These are phyloP conservation scores for Lycodopsis pacificus DNA, from an alignment of 2,797 vertebrate genomes.

Conservation along the genomic window DNA sequence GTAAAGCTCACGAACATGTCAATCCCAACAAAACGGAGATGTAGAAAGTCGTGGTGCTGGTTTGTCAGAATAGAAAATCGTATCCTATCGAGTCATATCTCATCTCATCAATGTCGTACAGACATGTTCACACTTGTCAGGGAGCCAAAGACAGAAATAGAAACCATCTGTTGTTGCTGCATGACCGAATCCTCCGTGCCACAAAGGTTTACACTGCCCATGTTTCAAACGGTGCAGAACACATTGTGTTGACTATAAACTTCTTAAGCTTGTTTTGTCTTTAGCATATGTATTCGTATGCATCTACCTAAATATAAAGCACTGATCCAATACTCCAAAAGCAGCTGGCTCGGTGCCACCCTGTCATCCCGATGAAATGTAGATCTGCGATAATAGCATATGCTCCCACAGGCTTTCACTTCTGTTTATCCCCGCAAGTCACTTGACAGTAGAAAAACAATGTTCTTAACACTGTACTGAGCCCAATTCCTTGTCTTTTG, in stretches of 20 bases:
- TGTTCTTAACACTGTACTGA: constrained; percentile 51
- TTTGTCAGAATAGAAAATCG: not conserved
- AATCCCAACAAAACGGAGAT: not conserved
- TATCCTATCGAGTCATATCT: not conserved
- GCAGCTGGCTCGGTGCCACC: constrained; percentile 68
- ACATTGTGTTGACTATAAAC: constrained; percentile 46
- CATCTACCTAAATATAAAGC: constrained; percentile 59
- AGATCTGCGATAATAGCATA: constrained; percentile 76
- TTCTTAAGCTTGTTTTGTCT: constrained; percentile 59
- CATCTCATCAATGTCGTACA: constrained; percentile 2
- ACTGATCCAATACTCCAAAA: constrained; percentile 53
- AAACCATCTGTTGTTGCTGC: constrained; percentile 50
- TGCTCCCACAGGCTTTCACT: constrained; percentile 62
- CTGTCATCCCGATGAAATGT: constrained; percentile 72
- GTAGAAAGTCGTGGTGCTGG: not conserved
- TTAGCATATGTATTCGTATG: constrained; percentile 65
- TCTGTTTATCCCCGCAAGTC: constrained; percentile 69
- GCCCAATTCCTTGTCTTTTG: constrained; percentile 37
- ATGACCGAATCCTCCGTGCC: constrained; percentile 17
- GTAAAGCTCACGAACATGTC: not conserved
- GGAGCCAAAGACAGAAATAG: constrained; percentile 38
- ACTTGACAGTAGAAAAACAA: constrained; percentile 66
- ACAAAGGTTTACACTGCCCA: constrained; percentile 21
- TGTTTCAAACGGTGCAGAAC: constrained; percentile 29
- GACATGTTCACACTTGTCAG: constrained; percentile 30